Conservation (phyloP, 2,113 vertebrate species). For the Corydoras sp. region DNA sequence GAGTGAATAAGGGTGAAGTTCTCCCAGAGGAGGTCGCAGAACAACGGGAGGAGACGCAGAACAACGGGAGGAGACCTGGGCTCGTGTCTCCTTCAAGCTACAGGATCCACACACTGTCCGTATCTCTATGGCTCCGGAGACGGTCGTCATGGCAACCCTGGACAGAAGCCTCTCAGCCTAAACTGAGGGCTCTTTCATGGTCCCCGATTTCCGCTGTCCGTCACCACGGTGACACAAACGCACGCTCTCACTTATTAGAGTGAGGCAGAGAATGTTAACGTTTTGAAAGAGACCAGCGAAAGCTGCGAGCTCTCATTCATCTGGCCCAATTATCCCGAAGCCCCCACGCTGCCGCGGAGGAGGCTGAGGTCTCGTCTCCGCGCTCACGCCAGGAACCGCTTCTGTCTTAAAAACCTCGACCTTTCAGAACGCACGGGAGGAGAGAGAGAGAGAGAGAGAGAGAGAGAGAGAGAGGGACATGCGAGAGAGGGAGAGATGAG, state of each 20-base stretch:
- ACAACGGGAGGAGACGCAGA: no score
- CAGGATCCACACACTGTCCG: conserved; percentile 24
- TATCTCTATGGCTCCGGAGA: conserved; percentile 26
- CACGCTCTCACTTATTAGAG: conserved; percentile 15
- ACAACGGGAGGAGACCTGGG: no score
- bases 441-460: no score
- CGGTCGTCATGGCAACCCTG: conserved; percentile 38
- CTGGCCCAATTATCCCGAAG: no score
- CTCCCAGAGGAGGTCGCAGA: no score
- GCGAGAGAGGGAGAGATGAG: no score
- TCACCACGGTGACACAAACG: conserved; percentile 33
- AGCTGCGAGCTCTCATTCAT: no score
- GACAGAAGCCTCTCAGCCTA: conserved; percentile 34
- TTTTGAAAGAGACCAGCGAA: conserved; percentile 8
- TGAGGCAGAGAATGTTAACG: conserved; percentile 13
- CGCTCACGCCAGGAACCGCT: background rate
- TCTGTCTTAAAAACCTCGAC: background rate
- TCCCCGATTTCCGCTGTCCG: conserved; percentile 12
- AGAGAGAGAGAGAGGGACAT: no score
- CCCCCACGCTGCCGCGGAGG: no score
- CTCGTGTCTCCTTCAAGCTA: background rate
- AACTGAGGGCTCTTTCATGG: conserved; percentile 43
- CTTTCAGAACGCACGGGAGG: background rate
- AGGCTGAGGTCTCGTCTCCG: no score
- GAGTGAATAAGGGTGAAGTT: no score